phyloP scores from a whole-genome alignment of 2,113 vertebrate genomes.

The Rallus limicola region DNA sequence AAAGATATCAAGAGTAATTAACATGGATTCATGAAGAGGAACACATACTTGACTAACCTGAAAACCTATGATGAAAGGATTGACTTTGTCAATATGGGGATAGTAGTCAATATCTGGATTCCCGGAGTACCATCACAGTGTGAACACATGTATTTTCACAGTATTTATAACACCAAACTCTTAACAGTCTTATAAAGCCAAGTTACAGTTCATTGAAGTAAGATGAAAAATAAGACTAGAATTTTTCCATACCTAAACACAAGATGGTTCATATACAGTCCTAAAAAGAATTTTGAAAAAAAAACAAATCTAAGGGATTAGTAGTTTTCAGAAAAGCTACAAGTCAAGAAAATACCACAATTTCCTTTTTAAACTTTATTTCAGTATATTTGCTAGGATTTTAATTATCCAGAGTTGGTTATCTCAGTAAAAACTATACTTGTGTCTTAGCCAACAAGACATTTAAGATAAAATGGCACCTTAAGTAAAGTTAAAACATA shows the following conservation, averaged over 20 bases:
- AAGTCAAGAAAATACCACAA: neutral
- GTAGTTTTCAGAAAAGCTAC: neutral
- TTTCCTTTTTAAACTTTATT: neutral
- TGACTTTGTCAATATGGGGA: neutral
- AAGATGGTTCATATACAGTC: neutral
- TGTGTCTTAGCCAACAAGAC: neutral
- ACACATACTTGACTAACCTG: neutral
- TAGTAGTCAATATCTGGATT: neutral
- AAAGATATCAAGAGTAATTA: neutral
- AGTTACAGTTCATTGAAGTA: neutral
- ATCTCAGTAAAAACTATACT: neutral
- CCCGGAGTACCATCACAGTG: neutral
- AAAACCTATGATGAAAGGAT: neutral
- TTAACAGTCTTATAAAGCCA: neutral
- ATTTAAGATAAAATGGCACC: neutral
- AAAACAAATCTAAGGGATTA: neutral
- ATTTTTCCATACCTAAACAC: neutral
- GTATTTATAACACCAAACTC: neutral
- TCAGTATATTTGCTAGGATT: neutral
- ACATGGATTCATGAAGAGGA: neutral
- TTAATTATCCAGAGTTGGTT: neutral
- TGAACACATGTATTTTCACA: neutral
- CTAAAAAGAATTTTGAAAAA: neutral
- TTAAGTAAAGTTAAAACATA: neutral
- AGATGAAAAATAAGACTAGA: neutral